Conservation (phyloP, 2,888 invertebrate genomes). For the Achlya flavicornis region DNA sequence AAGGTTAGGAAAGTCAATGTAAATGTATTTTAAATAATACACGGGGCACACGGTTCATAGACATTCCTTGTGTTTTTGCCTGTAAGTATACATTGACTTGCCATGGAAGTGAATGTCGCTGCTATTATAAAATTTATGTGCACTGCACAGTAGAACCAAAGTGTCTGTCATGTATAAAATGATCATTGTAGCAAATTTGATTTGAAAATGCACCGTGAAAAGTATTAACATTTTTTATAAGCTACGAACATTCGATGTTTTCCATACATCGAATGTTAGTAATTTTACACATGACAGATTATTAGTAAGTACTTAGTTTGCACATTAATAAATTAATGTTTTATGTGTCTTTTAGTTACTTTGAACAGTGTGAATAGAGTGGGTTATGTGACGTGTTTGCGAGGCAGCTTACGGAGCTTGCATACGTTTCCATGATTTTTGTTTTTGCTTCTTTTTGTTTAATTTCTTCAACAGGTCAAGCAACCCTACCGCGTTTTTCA, state of each 20-base stretch:
- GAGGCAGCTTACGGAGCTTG: slow-evolving; percentile 67
- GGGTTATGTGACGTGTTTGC: slow-evolving; percentile 61
- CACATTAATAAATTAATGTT: slow-evolving; percentile 38
- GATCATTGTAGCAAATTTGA: slow-evolving; percentile 10
- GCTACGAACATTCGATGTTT: neutral
- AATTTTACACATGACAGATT: slow-evolving; percentile 45
- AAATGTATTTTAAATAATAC: slow-evolving; percentile 20
- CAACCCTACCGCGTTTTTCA: slow-evolving; percentile 88
- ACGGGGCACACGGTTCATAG: slow-evolving; percentile 59
- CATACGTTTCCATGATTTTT: slow-evolving; percentile 65
- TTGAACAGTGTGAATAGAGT: slow-evolving; percentile 52
- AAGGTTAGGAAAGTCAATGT: neutral
- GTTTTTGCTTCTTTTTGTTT: slow-evolving; percentile 79
- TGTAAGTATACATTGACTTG: slow-evolving; percentile 50
- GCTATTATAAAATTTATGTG: slow-evolving; percentile 47
- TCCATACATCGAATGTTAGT: neutral
- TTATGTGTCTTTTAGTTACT: slow-evolving; percentile 36
- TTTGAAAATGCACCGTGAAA: neutral
- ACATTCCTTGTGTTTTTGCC: slow-evolving; percentile 44
- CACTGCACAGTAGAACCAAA: slow-evolving; percentile 46
- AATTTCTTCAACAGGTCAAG: slow-evolving; percentile 89
- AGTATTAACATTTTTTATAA: neutral
- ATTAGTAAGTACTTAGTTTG: slow-evolving; percentile 23
- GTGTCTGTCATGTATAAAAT: slow-evolving; percentile 53
- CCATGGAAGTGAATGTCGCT: slow-evolving; percentile 59